Evolutionary conservation across 2,797 vertebrate genomes (phyloP), one percentile per base, ranked within the genome.

Genomic region (Apodemus agrarius): DNA sequence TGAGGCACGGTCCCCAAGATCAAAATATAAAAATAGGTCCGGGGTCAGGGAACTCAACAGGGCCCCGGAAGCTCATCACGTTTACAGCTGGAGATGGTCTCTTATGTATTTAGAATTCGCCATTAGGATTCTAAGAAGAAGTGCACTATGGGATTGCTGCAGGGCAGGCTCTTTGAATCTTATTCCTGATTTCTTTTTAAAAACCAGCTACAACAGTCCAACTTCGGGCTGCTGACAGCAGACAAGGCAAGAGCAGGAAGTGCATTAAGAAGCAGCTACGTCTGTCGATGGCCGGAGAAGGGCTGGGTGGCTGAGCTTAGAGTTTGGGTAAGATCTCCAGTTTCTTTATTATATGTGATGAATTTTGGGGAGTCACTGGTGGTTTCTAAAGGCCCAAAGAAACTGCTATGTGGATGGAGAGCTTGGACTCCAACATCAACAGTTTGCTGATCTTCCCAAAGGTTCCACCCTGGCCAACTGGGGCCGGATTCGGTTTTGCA

Each of bases 101-200:
- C 98, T 98, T 98, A 98, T 98, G 98, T 99, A 98, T 98, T 99
- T 98, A 98, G 98, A 98, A 98, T 98, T 98, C 90, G 93, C 98
- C 99, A 98, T 99, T 99, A 99, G 98, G 98, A 99, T 99, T 98
- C 98, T 98, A 98, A 98, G 98, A 98, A 99, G 98, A 98, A 98
- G 97, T 98, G 98, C 98, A 98, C 97, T 97, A 98, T 98, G 98
- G 98, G 98, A 98, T 98, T 97, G 98, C 99, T 99, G 98, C 98
- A 98, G 98, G 99, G 99, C 98, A 99, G 98, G 96, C 94, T 98
- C 98, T 99, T 99, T 99, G 98, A 98, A 98, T 99, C 98, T 98
- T 98, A 98, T 98, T 98, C 97, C 97, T 98, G 98, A 98, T 76
- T 76, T 76, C 26, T 76, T 76, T 76, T 76, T 76, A 46, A 14